These are phyloP conservation scores for Cyprinus carpio DNA, from an alignment of 2,113 vertebrate genomes.

Conservation along the genomic window DNA sequence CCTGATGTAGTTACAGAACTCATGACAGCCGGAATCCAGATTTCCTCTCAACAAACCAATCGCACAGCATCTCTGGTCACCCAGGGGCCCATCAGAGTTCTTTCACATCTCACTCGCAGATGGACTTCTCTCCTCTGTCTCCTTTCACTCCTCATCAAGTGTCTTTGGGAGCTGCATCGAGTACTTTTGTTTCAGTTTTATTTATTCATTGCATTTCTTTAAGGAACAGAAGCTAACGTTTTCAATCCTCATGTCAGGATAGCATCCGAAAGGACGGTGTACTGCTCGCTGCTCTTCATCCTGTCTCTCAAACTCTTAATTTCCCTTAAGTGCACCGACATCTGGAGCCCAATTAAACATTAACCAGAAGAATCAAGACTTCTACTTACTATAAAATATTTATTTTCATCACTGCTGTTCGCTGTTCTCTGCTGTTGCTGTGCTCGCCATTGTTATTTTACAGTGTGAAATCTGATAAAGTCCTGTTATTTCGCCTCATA, in stretches of 20 bases:
- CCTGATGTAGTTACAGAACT: conserved; percentile 14
- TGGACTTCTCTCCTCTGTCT: neutral
- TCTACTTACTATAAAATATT: conserved; percentile 22
- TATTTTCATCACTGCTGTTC: conserved; percentile 13
- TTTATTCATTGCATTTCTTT: conserved; percentile 39
- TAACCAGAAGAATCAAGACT: conserved; percentile 38
- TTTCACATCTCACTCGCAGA: conserved; percentile 28
- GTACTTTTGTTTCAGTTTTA: conserved; percentile 22
- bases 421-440: neutral
- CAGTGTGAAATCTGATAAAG: neutral
- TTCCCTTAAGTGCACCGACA: conserved; percentile 49
- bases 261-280: neutral
- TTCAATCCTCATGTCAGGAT: neutral
- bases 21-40: neutral
- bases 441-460: conserved; percentile 16
- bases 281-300: neutral
- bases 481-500: conserved; percentile 8
- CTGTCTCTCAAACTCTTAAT: conserved; percentile 2
- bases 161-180: conserved; percentile 1
- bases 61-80: neutral
- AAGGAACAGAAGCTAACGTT: conserved; percentile 13
- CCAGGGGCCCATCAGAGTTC: conserved; percentile 18
- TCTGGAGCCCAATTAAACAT: conserved; percentile 46
- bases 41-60: conserved; percentile 19
- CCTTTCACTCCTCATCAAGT: neutral